phyloP scores from a whole-genome alignment of 1,140 invertebrate genomes.

The Drosophila setifemur region DNA sequence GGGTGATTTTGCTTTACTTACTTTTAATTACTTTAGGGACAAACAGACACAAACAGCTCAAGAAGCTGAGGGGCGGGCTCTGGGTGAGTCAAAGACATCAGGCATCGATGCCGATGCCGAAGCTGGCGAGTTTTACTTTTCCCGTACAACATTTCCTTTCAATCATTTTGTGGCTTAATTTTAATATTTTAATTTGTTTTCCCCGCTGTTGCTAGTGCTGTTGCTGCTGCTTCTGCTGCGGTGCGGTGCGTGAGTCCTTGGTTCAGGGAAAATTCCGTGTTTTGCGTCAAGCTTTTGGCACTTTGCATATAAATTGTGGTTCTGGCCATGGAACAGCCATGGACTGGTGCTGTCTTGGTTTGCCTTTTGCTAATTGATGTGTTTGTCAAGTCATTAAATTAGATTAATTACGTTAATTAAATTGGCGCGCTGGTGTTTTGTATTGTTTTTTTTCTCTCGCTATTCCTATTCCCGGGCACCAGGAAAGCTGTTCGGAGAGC shows the following conservation, averaged over 20 bases:
- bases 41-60: slow-evolving; percentile 49
- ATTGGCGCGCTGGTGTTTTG: slow-evolving; percentile 39
- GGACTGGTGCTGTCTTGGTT: slow-evolving; percentile 8
- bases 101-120: slow-evolving; percentile 24
- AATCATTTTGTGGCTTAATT: slow-evolving; percentile 81
- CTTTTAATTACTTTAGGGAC: slow-evolving; percentile 79
- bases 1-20: slow-evolving; percentile 66
- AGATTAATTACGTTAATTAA: slow-evolving; percentile 82
- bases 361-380: slow-evolving; percentile 73
- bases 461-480: slow-evolving; percentile 1
- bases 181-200: slow-evolving; percentile 82
- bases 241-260: slow-evolving; percentile 30
- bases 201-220: no score
- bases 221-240: slow-evolving; percentile 20
- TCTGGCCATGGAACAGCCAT: slow-evolving; percentile 3
- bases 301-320: slow-evolving; percentile 76
- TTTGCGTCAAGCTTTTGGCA: slow-evolving; percentile 53
- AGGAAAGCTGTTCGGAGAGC: slow-evolving; percentile 14
- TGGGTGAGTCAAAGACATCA: slow-evolving; percentile 2
- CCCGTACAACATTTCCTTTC: slow-evolving; percentile 66
- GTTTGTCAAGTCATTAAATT: slow-evolving; percentile 82
- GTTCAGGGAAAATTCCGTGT: slow-evolving; percentile 27
- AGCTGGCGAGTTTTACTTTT: slow-evolving; percentile 20
- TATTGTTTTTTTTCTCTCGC: slow-evolving; percentile 23
- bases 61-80: neutral